A percentile compares a stretch with the other conserved stretches of the same genome.
These are phyloP conservation scores for Elephantulus edwardii DNA, from an alignment of 2,113 vertebrate species.

Conservation along the genomic window DNA sequence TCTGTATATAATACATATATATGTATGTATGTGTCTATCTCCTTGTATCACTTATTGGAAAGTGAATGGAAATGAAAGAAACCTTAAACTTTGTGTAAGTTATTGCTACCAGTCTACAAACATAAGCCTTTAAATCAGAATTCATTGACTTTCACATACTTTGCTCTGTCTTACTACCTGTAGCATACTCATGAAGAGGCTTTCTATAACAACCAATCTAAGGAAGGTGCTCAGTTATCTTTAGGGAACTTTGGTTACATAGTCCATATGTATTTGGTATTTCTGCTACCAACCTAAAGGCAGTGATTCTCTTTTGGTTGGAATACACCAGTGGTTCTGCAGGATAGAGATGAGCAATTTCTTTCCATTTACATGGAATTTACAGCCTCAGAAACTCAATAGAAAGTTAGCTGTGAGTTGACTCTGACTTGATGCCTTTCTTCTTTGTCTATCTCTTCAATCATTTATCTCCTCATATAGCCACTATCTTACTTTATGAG, in stretches of 20 bases:
- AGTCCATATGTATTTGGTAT: no score
- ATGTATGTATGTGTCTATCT: neutral
- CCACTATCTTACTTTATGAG: neutral
- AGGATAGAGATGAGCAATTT: no score
- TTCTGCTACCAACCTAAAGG: no score
- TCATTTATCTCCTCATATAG: no score
- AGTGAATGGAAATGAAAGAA: constrained; percentile 2
- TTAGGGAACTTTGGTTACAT: no score
- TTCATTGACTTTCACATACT: neutral
- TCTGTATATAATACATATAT: neutral
- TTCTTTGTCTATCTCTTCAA: neutral
- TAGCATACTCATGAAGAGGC: neutral
- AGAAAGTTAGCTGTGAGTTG: no score
- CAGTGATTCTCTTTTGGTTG: no score
- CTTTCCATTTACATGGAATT: no score
- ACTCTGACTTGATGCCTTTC: neutral
- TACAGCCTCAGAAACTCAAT: no score
- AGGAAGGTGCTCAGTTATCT: neutral
- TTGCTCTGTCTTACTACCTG: neutral
- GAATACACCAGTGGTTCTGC: no score
- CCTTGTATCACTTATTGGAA: neutral
- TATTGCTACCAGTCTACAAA: neutral
- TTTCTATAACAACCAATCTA: neutral
- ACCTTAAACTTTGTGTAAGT: neutral
- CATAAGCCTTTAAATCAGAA: neutral